Base-by-base conservation (phyloP, 2,888 invertebrate genomes). In the Nysson spinosus region DNA sequence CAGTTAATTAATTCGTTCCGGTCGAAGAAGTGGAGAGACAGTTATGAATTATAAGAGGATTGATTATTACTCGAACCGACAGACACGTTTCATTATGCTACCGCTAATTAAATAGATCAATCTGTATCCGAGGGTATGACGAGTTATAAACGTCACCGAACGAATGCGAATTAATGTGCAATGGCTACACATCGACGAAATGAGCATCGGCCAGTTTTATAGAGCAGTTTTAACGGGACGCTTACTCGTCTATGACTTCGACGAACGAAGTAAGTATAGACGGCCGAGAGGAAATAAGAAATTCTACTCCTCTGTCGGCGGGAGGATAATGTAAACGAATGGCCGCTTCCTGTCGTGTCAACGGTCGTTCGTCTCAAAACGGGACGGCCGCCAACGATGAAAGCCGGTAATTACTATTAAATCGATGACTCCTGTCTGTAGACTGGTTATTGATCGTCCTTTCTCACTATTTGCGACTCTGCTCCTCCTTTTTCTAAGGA, bases 391-490 rank as follows among this genome's bases (percentile, higher is more conserved):
- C 11, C 64, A 20, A 46, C 46, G 20, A 52, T 34, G 56, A 60
- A 22, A 40, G 46, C 46, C 28, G 47, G 49, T 54, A 55, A 71
- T 71, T 71, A 68, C 52, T 35, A 49, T 61, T 57, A 58, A 58
- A 69, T 63, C 58, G 63, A 63, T 55, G 30, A 46, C 24, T 11
- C 40, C 43, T 16, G 42, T 26, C 32, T 19, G 49, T 43, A 43
- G 22, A 19, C 64, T 34, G 30, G 24, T 34, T 34, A 68, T 67
- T 42, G 67, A 67, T 61, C 61, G 34, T 30, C 30, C 17, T 9
- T 24, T 34, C 11, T 4, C 9, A 14, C 19, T 40, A 28, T 54
- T 40, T 30, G 37, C 39, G 16, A 34, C 37, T 47, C 51, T 24
- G 20, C 6, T 42, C 20, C 32, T 20, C 40, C 6, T 20, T 34